Conservation (phyloP, 2,888 invertebrate species). For the Unio delphinus region DNA sequence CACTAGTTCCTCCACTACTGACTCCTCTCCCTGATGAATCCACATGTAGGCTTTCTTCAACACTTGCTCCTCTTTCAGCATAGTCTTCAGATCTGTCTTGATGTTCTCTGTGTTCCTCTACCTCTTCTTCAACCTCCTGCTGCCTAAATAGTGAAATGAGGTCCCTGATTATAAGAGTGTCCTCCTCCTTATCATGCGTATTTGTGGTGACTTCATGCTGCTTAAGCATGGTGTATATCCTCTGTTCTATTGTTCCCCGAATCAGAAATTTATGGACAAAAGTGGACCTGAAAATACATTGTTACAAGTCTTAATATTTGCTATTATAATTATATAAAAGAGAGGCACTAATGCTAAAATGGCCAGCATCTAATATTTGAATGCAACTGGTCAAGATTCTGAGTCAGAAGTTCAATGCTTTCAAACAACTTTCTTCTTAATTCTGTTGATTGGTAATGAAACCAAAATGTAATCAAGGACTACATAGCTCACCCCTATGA, state of each 20-base stretch:
- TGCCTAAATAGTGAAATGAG: constrained; percentile 52
- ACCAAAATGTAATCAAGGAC: too few species aligned
- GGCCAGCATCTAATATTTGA: too few species aligned
- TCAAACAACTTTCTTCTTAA: too few species aligned
- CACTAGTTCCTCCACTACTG: too few species aligned
- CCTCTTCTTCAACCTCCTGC: constrained; percentile 30
- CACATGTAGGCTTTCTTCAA: too few species aligned
- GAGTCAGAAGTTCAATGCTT: too few species aligned
- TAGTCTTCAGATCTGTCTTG: background rate
- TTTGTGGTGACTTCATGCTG: constrained; percentile 34
- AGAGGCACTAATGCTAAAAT: background rate
- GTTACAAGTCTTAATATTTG: background rate
- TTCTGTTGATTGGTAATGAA: too few species aligned
- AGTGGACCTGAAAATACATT: constrained; percentile 75
- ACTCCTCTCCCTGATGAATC: too few species aligned
- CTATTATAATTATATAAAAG: background rate
- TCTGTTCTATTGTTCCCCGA: constrained; percentile 81
- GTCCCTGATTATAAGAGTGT: constrained; percentile 54
- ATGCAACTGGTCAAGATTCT: too few species aligned
- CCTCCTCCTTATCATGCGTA: constrained; percentile 41
- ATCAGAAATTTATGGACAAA: constrained; percentile 82
- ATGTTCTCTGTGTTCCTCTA: constrained; percentile 13
- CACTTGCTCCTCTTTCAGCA: too few species aligned
- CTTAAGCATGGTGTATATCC: constrained; percentile 72
- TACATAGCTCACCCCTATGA: too few species aligned